Conservation (phyloP, 2,888 invertebrate genomes). For the Desoria tigrina region DNA sequence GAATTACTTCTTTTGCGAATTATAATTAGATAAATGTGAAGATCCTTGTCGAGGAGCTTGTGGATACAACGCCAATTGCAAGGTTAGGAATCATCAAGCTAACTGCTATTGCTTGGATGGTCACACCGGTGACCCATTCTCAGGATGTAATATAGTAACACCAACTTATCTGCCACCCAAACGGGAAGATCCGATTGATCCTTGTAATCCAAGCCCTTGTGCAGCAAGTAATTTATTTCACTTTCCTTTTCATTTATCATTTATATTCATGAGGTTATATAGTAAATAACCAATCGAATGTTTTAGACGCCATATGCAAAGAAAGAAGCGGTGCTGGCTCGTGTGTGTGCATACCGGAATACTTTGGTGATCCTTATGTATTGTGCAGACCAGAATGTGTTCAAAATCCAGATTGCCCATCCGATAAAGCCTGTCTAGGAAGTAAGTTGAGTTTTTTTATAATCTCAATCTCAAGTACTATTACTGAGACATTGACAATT, state of each 20-base stretch:
- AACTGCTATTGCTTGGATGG: slow-evolving; percentile 63
- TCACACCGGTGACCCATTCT: slow-evolving; percentile 55
- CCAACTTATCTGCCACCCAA: slow-evolving; percentile 14
- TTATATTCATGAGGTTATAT: too few relatives aligned
- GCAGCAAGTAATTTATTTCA: neutral
- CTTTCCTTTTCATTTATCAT: too few relatives aligned
- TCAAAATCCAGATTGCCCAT: slow-evolving; percentile 79
- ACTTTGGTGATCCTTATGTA: slow-evolving; percentile 73
- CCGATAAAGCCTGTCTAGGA: slow-evolving; percentile 59
- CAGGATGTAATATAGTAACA: slow-evolving; percentile 41
- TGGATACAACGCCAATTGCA: slow-evolving; percentile 59
- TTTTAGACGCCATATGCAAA: slow-evolving; percentile 53
- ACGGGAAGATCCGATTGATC: slow-evolving; percentile 60
- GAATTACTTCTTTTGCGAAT: too few relatives aligned
- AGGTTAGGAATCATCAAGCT: slow-evolving; percentile 58
- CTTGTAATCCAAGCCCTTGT: slow-evolving; percentile 82
- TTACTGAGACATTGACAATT: too few relatives aligned
- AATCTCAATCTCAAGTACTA: too few relatives aligned
- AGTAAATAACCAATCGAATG: neutral
- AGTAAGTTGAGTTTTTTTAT: slow-evolving; percentile 25
- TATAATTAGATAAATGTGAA: slow-evolving; percentile 68
- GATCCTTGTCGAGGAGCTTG: slow-evolving; percentile 85
- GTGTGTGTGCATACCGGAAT: slow-evolving; percentile 73
- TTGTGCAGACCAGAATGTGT: slow-evolving; percentile 84
- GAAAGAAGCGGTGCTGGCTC: slow-evolving; percentile 59